Conservation (phyloP, 1,140 invertebrate genomes). For the Vanessa tameamea region DNA sequence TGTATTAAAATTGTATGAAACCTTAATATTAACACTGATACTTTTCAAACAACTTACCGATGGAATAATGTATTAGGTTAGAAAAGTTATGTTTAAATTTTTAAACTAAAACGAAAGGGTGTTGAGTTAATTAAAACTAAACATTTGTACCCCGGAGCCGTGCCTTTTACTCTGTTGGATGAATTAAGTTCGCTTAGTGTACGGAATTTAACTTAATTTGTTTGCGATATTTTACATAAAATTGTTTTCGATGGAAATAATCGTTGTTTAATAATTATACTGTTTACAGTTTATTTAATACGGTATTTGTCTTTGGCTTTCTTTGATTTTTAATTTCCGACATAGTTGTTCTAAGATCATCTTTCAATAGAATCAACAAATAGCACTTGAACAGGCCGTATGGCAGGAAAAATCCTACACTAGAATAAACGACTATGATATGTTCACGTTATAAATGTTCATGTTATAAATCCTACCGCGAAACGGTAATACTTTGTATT, state of each 20-base stretch:
- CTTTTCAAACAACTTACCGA: constrained; percentile 9
- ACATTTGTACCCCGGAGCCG: constrained; percentile 31
- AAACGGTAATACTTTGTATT: too few relatives aligned
- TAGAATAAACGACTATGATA: too few relatives aligned
- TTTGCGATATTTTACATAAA: constrained; percentile 5
- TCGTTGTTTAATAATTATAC: background rate
- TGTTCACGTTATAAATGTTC: too few relatives aligned
- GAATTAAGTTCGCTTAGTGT: constrained; percentile 30
- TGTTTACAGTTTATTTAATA: background rate
- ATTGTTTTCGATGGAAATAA: background rate
- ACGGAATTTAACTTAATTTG: constrained; percentile 9
- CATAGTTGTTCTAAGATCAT: too few relatives aligned
- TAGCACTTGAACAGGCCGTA: too few relatives aligned
- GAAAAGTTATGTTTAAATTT: constrained; percentile 18
- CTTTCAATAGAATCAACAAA: too few relatives aligned
- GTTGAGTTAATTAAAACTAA: constrained; percentile 38
- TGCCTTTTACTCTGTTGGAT: constrained; percentile 37
- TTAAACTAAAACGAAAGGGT: constrained; percentile 31
- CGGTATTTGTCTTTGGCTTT: too few relatives aligned
- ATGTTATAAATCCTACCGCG: too few relatives aligned
- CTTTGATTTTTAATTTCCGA: too few relatives aligned
- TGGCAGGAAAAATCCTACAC: too few relatives aligned
- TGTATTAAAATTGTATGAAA: too few relatives aligned
- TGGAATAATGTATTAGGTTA: constrained; percentile 5
- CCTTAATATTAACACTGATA: constrained; percentile 1